Conservation (phyloP, 1,140 invertebrate species). For the Prorops nasuta region DNA sequence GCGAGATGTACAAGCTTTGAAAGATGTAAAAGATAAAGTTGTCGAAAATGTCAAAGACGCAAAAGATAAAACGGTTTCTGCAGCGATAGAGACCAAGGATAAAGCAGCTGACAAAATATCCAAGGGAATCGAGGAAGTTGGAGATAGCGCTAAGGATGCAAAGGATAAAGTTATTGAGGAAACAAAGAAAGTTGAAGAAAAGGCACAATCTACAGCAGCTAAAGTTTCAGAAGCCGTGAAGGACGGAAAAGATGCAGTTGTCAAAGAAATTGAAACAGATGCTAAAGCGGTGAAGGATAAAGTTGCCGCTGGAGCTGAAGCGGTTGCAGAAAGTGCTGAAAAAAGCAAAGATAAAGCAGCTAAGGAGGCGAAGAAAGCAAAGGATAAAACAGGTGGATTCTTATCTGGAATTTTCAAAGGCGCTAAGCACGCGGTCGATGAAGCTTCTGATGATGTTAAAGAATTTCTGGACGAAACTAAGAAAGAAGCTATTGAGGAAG, state of each 20-base stretch:
- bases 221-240: no score
- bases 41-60: no score
- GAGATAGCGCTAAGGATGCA: neutral
- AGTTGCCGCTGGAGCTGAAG: neutral
- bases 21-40: conserved; percentile 11
- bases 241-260: conserved; percentile 2
- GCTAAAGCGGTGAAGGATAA: neutral
- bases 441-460: conserved; percentile 12
- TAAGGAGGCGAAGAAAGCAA: conserved; percentile 30
- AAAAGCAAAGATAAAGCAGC: conserved; percentile 11
- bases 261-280: conserved; percentile 7
- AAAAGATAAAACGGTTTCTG: no score
- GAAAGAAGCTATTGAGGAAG: conserved; percentile 10
- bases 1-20: conserved; percentile 15
- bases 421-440: conserved; percentile 14
- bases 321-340: conserved; percentile 2
- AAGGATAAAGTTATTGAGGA: conserved; percentile 10
- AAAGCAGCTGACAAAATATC: no score
- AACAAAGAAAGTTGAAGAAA: neutral
- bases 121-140: neutral
- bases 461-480: conserved; percentile 31
- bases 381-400: conserved; percentile 35
- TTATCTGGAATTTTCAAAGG: conserved; percentile 37
- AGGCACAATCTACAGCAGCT: neutral
- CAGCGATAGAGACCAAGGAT: no score